phyloP scores from a whole-genome alignment of 2,888 invertebrate genomes.

The Fissipunctia ypsillon region DNA sequence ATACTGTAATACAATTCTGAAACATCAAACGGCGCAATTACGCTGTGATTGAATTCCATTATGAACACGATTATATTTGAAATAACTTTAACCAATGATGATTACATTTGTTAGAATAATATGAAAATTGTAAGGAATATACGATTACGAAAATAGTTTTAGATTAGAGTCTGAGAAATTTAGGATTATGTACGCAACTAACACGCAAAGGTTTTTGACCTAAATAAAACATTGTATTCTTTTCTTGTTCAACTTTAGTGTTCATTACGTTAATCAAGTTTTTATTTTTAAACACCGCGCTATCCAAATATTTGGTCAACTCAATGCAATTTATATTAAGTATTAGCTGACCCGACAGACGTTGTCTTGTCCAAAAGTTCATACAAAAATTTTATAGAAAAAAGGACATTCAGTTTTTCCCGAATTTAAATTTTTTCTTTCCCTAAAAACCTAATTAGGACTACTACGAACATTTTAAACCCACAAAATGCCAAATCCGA shows the following conservation, averaged over 20 bases:
- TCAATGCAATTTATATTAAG: slow-evolving; percentile 9
- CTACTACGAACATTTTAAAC: too few species aligned
- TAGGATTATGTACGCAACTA: slow-evolving; percentile 15
- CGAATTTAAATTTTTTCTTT: too few species aligned
- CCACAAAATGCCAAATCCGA: too few species aligned
- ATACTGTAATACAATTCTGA: slow-evolving; percentile 54
- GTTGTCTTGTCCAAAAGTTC: too few species aligned
- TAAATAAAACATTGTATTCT: slow-evolving; percentile 5
- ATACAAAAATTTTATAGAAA: too few species aligned
- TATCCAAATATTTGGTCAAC: slow-evolving; percentile 8
- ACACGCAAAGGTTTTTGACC: slow-evolving; percentile 36
- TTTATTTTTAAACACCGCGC: not conserved
- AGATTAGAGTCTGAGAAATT: slow-evolving; percentile 30
- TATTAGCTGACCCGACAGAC: too few species aligned
- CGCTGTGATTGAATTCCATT: slow-evolving; percentile 62
- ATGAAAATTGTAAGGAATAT: slow-evolving; percentile 51
- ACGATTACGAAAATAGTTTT: slow-evolving; percentile 43
- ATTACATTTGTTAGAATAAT: slow-evolving; percentile 57
- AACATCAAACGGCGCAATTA: slow-evolving; percentile 65
- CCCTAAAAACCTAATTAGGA: too few species aligned
- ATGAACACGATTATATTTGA: slow-evolving; percentile 59
- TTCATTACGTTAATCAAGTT: not conserved
- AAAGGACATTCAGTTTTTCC: too few species aligned
- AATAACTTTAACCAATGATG: slow-evolving; percentile 58
- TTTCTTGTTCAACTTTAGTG: not conserved